These are phyloP conservation scores for Conus ventricosus DNA, from an alignment of 1,140 invertebrate species.

Conservation along the genomic window DNA sequence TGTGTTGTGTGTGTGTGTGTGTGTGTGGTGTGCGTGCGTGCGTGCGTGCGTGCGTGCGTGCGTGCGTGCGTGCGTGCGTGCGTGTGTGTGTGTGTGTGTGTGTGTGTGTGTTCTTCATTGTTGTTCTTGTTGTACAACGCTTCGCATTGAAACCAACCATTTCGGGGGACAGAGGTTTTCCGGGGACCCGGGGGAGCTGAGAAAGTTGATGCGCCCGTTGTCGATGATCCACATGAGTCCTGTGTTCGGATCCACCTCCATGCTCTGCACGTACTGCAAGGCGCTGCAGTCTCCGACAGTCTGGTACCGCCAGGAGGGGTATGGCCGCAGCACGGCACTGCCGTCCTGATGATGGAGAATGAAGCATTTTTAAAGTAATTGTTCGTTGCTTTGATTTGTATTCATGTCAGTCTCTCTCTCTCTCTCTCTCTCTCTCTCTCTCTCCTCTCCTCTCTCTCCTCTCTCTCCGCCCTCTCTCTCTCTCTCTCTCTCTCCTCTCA, in stretches of 20 bases:
- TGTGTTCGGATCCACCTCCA: slow-evolving; percentile 61
- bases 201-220: slow-evolving; percentile 35
- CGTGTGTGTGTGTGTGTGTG: no score
- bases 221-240: slow-evolving; percentile 65
- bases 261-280: slow-evolving; percentile 60
- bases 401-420: background rate
- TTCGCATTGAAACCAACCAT: slow-evolving; percentile 33
- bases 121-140: no score
- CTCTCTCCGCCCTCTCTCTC: no score
- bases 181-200: slow-evolving; percentile 15
- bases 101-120: background rate
- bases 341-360: background rate
- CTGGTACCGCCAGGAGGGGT: slow-evolving; percentile 58
- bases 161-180: slow-evolving; percentile 55
- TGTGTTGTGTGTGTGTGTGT: no score
- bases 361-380: no score
- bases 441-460: no score
- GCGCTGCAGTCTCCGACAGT: slow-evolving; percentile 52
- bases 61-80: no score
- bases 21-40: no score
- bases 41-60: no score
- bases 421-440: background rate
- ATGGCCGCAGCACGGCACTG: slow-evolving; percentile 48
- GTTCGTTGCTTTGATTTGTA: background rate
- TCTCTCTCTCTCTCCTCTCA: no score